Base-by-base conservation (phyloP, 2,113 vertebrate genomes). In the Taxidea taxus region DNA sequence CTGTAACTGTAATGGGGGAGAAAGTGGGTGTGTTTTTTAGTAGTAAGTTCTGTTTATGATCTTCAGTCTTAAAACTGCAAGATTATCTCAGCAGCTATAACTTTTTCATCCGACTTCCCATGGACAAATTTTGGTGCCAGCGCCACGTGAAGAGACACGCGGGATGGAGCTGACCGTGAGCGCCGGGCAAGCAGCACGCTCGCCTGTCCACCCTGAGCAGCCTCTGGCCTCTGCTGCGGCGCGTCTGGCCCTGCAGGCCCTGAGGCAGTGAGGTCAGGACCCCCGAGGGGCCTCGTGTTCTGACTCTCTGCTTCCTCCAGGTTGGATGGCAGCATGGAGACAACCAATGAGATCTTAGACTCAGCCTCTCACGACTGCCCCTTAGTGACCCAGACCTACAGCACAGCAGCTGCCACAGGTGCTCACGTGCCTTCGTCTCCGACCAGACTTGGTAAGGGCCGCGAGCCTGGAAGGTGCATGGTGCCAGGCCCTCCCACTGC, bases 311-410 rank as follows among this genome's bases (percentile, higher is more conserved):
- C 21, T 11, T 49, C 47, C n/a, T 56, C 10, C 96, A 99, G 99
- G 98, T 98, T 99, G 29, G 99, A 99, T 12, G 99, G 99, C 98
- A 99, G 99, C 8, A 98, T 99, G 94, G 99, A 99, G 98, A 99
- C 99, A 0, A 98, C 99, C 97, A 99, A 99, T 94, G 99, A 99
- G 96, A 99, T 99, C 56, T 98, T 99, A 4, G 99, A 99, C 97
- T 99, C 99, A 47, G 99, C 99, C 18, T 98, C 99, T 72, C 99
- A 99, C 3, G 99, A 99, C 94, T 99, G 99, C 95, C 99, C 99
- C 0, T 91, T 99, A 93, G 99, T 99, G 91, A 98, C 99, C 0
- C 99, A 99, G 98, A 99, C 99, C 0, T 99, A 99, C 97, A 98
- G 99, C 96, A 97, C 99, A 0, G 99, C 99, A 51, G 99, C 98